Evolutionary conservation across 2,888 invertebrate species (phyloP).

Genomic region (Caenorhabditis uteleia): DNA sequence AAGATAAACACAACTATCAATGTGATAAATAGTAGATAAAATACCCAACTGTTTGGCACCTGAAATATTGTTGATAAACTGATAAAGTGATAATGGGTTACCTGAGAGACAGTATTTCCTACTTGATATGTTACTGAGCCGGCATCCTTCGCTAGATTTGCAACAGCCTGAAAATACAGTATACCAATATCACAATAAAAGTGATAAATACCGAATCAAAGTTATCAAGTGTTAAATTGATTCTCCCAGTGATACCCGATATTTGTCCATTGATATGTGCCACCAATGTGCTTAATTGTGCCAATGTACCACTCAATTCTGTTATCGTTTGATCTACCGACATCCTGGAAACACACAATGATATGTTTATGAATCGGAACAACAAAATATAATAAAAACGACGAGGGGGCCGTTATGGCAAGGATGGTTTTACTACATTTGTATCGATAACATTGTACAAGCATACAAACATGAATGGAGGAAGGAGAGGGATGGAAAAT

Average conservation of each 20-base stretch:
- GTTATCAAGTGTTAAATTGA: conserved; percentile 65
- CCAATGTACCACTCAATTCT: conserved; percentile 64
- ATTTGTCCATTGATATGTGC: conserved; percentile 67
- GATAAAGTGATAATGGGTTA: conserved; percentile 8
- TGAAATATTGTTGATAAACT: conserved; percentile 23
- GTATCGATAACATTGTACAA: background rate
- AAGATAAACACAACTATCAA: conserved; percentile 65
- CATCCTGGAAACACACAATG: conserved; percentile 42
- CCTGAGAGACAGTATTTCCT: conserved; percentile 64
- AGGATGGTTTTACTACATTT: background rate
- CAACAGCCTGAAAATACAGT: conserved; percentile 47
- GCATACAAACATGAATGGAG: conserved; percentile 1
- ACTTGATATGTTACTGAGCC: conserved; percentile 65
- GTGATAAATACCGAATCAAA: conserved; percentile 54
- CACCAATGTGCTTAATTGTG: conserved; percentile 63
- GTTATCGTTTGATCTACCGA: conserved; percentile 67
- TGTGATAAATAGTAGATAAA: conserved; percentile 66
- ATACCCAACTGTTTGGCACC: conserved; percentile 68
- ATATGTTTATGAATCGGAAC: background rate
- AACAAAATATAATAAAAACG: background rate
- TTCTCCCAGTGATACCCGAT: conserved; percentile 62
- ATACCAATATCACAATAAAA: background rate
- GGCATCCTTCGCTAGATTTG: conserved; percentile 65
- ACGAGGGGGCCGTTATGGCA: conserved; percentile 1
- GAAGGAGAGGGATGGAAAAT: conserved; percentile 3